These are phyloP conservation scores for Muscicapa adusta DNA, from an alignment of 2,113 vertebrate species.

Conservation along the genomic window DNA sequence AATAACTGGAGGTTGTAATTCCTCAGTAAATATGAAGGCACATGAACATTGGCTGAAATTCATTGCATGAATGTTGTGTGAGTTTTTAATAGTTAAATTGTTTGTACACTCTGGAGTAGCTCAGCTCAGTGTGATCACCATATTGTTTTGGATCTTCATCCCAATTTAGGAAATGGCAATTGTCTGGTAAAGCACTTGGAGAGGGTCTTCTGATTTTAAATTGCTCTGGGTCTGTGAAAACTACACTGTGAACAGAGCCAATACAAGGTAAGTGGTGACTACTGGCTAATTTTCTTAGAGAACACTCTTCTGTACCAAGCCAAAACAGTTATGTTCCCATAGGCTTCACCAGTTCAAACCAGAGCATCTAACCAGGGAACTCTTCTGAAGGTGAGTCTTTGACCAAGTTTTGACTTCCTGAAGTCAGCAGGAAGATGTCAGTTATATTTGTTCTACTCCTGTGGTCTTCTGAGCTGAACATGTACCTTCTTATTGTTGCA, in stretches of 20 bases:
- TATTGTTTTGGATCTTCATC: background rate
- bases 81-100: background rate
- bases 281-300: background rate
- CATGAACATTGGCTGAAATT: background rate
- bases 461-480: background rate
- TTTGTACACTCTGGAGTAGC: background rate
- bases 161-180: background rate
- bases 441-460: background rate
- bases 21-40: background rate
- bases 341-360: background rate
- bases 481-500: background rate
- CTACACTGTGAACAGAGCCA: background rate
- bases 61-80: background rate
- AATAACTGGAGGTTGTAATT: background rate
- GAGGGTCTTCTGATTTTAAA: background rate
- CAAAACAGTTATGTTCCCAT: background rate
- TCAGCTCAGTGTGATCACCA: background rate
- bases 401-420: background rate
- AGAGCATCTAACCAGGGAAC: background rate
- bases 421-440: background rate
- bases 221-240: background rate
- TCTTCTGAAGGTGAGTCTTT: background rate
- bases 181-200: background rate
- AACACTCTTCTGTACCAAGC: background rate
- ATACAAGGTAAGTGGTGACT: background rate